Evolutionary conservation across 1,140 invertebrate species (phyloP).

Genomic region (Zaprionus lachaisei): DNA sequence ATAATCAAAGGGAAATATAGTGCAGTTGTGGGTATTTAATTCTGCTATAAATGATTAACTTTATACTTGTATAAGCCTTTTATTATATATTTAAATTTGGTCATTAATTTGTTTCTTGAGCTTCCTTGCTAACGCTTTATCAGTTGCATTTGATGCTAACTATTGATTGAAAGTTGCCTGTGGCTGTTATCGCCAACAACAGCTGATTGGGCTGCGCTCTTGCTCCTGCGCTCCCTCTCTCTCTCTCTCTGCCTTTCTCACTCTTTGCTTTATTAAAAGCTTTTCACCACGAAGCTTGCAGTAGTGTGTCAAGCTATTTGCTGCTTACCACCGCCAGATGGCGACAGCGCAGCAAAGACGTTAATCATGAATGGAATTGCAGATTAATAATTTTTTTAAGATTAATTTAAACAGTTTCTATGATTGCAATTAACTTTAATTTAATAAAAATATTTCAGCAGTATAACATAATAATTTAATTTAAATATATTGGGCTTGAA

Average conservation of each 20-base stretch:
- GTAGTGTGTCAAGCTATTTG: neutral
- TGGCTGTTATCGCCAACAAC: slow-evolving; percentile 39
- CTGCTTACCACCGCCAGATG: slow-evolving; percentile 35
- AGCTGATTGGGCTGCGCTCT: slow-evolving; percentile 51
- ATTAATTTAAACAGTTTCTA: neutral
- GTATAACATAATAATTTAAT: neutral
- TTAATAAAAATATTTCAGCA: neutral
- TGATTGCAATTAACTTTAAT: neutral
- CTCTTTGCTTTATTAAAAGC: slow-evolving; percentile 40
- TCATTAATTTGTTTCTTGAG: neutral
- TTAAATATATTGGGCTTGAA: neutral
- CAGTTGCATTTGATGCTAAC: slow-evolving; percentile 31
- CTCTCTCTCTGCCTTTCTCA: neutral
- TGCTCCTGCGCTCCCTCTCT: neutral
- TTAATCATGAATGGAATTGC: neutral
- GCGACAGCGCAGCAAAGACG: slow-evolving; percentile 27
- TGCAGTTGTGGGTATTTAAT: neutral
- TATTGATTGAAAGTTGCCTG: slow-evolving; percentile 59
- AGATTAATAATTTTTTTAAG: neutral
- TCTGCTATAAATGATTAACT: neutral
- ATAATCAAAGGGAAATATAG: neutral
- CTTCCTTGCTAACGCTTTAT: neutral
- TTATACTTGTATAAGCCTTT: neutral
- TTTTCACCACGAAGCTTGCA: slow-evolving; percentile 67
- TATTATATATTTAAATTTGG: neutral